Percentiles rank a stretch among this genome's conserved stretches.
phyloP scores from a whole-genome alignment of 1,140 invertebrate genomes.

The Pemphigus obesinymphae region DNA sequence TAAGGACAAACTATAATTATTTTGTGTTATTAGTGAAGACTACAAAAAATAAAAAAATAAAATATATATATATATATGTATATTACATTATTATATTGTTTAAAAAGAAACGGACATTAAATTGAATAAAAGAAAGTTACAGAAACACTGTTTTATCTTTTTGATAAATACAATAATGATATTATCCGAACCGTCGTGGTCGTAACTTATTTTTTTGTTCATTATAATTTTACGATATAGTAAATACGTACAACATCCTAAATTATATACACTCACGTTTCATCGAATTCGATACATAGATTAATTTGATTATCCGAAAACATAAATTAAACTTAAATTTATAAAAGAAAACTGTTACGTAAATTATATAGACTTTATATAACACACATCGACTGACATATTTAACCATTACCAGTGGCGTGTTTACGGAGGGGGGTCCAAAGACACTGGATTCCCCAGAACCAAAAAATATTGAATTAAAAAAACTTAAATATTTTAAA shows the following conservation, averaged over 20 bases:
- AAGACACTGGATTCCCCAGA: no score
- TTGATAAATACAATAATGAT: background rate
- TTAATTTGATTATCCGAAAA: background rate
- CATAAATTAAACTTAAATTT: no score
- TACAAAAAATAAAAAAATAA: background rate
- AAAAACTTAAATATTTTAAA: no score
- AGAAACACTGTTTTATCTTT: background rate
- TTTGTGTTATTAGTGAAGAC: background rate
- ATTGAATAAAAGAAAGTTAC: background rate
- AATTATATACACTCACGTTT: background rate
- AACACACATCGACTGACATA: no score
- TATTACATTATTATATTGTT: no score
- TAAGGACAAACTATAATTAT: background rate
- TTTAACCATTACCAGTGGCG: no score
- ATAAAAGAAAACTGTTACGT: no score
- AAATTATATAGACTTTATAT: no score
- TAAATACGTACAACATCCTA: background rate
- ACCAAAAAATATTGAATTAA: no score
- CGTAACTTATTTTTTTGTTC: background rate
- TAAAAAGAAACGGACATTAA: background rate
- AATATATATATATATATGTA: no score
- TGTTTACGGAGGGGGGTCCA: no score
- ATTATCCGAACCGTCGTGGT: background rate
- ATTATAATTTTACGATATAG: background rate
- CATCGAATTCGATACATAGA: background rate